Evolutionary conservation across 64 coral and sea anemone genomes (phyloP).

Genomic region (Anthopleura sola): DNA sequence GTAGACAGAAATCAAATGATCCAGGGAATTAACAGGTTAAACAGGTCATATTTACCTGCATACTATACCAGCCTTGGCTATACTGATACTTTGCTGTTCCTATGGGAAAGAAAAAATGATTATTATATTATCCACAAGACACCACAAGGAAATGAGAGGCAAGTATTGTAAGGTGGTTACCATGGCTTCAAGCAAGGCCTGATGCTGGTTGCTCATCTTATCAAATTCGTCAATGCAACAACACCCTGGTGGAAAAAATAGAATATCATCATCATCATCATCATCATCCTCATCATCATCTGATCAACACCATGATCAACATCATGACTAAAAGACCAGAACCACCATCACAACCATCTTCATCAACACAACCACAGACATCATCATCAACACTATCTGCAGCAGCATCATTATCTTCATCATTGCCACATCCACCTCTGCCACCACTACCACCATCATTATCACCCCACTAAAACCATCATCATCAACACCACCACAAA

Average conservation of each 20-base stretch:
- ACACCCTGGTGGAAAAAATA: conserved; percentile 35
- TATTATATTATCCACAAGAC: background rate
- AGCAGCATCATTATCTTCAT: background rate
- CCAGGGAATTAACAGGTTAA: too few species aligned
- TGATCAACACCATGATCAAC: background rate
- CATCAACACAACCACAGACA: background rate
- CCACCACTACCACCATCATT: background rate
- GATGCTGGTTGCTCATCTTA: conserved; percentile 97
- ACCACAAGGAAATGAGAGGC: background rate
- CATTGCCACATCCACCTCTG: background rate
- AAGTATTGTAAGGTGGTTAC: conserved; percentile 17
- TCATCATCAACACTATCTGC: background rate
- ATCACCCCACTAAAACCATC: too few species aligned
- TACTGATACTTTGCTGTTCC: conserved; percentile 99
- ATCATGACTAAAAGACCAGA: background rate
- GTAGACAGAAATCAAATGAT: conserved; percentile 49
- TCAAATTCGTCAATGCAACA: conserved; percentile 99
- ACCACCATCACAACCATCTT: too few species aligned
- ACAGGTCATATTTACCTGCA: conserved; percentile 90
- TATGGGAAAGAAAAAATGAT: background rate
- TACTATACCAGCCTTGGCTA: conserved; percentile 97
- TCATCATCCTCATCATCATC: background rate
- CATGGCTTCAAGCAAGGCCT: conserved; percentile 96
- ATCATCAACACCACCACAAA: too few species aligned
- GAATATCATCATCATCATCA: background rate